phyloP scores from a whole-genome alignment of 2,113 vertebrate species.

The Corvus moneduloides region DNA sequence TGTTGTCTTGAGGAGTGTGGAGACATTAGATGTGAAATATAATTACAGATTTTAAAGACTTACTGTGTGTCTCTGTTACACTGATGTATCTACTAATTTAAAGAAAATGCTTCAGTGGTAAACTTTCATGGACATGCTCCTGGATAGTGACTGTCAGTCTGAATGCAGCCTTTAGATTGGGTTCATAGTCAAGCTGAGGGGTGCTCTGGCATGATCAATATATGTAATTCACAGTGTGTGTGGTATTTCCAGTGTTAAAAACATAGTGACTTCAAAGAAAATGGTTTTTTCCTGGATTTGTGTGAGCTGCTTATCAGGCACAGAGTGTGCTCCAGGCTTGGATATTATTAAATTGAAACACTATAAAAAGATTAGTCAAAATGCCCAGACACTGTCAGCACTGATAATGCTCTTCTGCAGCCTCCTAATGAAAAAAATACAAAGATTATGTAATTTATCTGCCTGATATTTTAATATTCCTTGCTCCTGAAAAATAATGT shows the following conservation, averaged over 20 bases:
- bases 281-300: not conserved
- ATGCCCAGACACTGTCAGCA: conserved; percentile 15
- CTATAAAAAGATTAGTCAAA: conserved; percentile 58
- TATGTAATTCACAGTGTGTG: not conserved
- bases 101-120: not conserved
- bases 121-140: not conserved
- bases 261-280: not conserved
- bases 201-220: not conserved
- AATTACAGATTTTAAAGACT: not conserved
- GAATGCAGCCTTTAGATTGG: conserved; percentile 2
- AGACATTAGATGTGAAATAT: not conserved
- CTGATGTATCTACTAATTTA: not conserved
- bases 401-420: conserved; percentile 42
- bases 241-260: conserved; percentile 3
- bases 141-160: not conserved
- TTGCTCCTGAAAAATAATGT: not conserved
- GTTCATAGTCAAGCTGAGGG: not conserved
- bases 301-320: conserved; percentile 28
- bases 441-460: conserved; percentile 45
- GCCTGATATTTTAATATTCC: conserved; percentile 37
- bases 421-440: not conserved
- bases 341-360: conserved; percentile 46
- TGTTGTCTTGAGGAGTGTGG: not conserved
- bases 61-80: not conserved
- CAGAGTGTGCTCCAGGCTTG: not conserved